These are phyloP conservation scores for Cynopterus sphinx DNA, from an alignment of 2,797 vertebrate species.

Conservation along the genomic window DNA sequence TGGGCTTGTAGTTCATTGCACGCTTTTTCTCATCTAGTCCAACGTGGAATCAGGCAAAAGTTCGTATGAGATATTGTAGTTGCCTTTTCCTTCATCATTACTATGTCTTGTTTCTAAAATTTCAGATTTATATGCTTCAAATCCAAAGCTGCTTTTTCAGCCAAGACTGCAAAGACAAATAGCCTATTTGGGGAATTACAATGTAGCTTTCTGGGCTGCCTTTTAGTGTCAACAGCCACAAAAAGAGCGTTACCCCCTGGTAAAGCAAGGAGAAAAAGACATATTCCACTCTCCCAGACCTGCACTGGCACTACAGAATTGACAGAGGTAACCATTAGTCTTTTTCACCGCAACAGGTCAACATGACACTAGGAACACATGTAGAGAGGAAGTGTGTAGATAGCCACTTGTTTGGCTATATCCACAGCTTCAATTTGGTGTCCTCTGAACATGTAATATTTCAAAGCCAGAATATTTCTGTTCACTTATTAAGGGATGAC, in stretches of 20 bases:
- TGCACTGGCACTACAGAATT: neutral
- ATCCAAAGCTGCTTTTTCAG: slow-evolving; percentile 43
- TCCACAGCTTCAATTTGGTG: slow-evolving; percentile 65
- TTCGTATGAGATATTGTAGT: neutral
- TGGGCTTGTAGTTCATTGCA: neutral
- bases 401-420: slow-evolving; percentile 71
- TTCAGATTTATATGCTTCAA: slow-evolving; percentile 39
- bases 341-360: slow-evolving; percentile 7
- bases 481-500: slow-evolving; percentile 81
- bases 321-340: neutral
- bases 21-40: slow-evolving; percentile 41
- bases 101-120: slow-evolving; percentile 34
- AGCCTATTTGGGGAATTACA: slow-evolving; percentile 54
- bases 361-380: neutral
- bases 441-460: slow-evolving; percentile 74
- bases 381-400: slow-evolving; percentile 42
- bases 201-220: slow-evolving; percentile 35
- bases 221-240: slow-evolving; percentile 19
- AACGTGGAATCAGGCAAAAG: neutral
- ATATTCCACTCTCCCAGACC: neutral
- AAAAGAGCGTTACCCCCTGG: neutral
- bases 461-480: slow-evolving; percentile 80
- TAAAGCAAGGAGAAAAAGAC: slow-evolving; percentile 43
- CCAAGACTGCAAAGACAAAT: slow-evolving; percentile 55
- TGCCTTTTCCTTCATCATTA: slow-evolving; percentile 41